Evolutionary conservation across 2,888 invertebrate species (phyloP), one percentile per base, ranked within the genome.

Genomic region (Drosophila histrio): DNA sequence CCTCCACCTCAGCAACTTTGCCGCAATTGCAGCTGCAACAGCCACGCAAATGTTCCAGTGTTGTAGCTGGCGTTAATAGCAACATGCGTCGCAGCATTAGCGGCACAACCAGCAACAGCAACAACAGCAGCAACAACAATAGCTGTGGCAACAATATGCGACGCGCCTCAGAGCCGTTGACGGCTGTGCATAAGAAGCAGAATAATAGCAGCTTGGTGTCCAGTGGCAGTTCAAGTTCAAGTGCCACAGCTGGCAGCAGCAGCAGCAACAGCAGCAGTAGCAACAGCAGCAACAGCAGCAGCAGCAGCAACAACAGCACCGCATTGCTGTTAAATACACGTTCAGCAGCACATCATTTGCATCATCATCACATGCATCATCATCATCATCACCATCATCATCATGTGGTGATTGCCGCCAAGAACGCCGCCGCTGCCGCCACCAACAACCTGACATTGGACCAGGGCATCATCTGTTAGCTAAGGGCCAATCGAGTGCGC

Each of bases 381-480:
- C 88, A 87, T 32, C 89, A 82, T 28, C 89, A 89, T 41, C 86
- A 82, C 57, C 87, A 83, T 43, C 78, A 87, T 57, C 89, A 88
- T 65, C 88, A 87, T 65, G 80, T 81, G 65, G 83, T 74, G 43
- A 80, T 83, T 57, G 89, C 83, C 44, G 85, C 85, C 26, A 91
- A 89, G 72, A 90, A 83, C 36, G 86, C 82, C 62, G 87, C 89
- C 54, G 87, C 91, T 57, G 85, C 87, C 66, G 89, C 89, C 71
- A 83, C 91, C 80, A 91, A 89, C 87, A 91, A 89, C 80, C 74
- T 91, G 71, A 91, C 89, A 53, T 77, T 91, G 78, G 92, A 92
- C 79, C 92, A 92, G 89, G 91, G 92, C 82, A 92, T 91, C 79
- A 91, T 91, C 82, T 91, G 91, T 91, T 91, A 91, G 91, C 91